A percentile compares a stretch with the other conserved stretches of the same genome.
Evolutionary conservation across 2,797 vertebrate genomes (phyloP).

Genomic region (Coregonus sp.): DNA sequence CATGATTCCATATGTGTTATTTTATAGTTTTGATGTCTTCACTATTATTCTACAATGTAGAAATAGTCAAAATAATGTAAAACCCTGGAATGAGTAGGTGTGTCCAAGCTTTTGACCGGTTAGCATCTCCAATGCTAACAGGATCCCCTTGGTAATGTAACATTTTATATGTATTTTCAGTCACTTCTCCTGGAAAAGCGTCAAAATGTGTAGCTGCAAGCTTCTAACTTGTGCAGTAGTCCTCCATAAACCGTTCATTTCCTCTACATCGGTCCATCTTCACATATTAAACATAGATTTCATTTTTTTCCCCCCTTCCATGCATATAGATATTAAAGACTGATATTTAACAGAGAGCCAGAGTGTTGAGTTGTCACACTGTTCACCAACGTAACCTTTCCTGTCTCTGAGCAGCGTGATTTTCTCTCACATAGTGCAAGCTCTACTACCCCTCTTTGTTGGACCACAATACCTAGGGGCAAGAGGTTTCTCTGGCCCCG

Average conservation of each 20-base stretch:
- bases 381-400: constrained; percentile 52
- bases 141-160: constrained; percentile 14
- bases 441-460: constrained; percentile 60
- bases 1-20: too few species aligned
- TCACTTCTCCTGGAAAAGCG: neutral
- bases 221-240: neutral
- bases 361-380: constrained; percentile 36
- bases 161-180: neutral
- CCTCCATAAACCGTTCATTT: neutral
- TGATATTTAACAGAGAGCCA: constrained; percentile 33
- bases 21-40: too few species aligned
- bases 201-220: neutral
- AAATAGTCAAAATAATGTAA: too few species aligned
- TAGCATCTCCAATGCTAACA: neutral
- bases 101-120: too few species aligned
- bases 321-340: constrained; percentile 39
- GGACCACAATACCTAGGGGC: constrained; percentile 60
- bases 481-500: constrained; percentile 60
- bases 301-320: neutral
- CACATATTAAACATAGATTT: neutral
- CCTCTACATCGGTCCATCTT: neutral
- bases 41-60: too few species aligned
- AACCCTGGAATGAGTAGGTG: too few species aligned
- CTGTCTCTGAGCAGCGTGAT: constrained; percentile 51
- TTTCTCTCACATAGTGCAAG: constrained; percentile 42